Percentiles rank a stretch among this genome's conserved stretches.
Conservation (phyloP, 2,797 vertebrate species). For the Delichon dasypus region DNA sequence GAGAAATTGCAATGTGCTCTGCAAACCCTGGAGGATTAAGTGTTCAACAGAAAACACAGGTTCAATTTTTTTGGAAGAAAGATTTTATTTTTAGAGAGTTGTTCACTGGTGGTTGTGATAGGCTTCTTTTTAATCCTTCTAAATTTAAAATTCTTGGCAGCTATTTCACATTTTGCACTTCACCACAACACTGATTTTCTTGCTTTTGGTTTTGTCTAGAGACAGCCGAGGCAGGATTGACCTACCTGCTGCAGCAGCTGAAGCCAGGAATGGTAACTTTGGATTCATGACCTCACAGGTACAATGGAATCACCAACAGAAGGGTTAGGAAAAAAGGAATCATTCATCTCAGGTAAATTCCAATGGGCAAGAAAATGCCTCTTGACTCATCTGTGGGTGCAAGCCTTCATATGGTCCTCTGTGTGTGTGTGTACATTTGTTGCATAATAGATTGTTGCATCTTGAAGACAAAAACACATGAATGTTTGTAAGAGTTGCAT, state of each 20-base stretch:
- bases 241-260: background rate
- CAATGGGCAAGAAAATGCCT: background rate
- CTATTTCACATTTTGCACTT: background rate
- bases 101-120: background rate
- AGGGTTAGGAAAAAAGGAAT: background rate
- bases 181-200: background rate
- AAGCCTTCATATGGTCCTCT: background rate
- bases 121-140: background rate
- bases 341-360: background rate
- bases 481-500: background rate
- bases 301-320: background rate
- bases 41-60: background rate
- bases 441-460: background rate
- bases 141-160: background rate
- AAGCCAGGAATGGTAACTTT: background rate
- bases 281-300: background rate
- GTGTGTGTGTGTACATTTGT: fast-evolving
- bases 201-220: background rate
- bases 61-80: background rate
- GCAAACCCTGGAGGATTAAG: background rate
- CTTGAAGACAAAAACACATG: background rate
- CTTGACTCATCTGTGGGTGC: background rate
- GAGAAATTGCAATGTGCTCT: background rate
- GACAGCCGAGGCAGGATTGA: background rate
- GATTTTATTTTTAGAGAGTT: background rate